These are phyloP conservation scores for Okapia johnstoni DNA, from an alignment of 2,113 vertebrate species.

Conservation along the genomic window DNA sequence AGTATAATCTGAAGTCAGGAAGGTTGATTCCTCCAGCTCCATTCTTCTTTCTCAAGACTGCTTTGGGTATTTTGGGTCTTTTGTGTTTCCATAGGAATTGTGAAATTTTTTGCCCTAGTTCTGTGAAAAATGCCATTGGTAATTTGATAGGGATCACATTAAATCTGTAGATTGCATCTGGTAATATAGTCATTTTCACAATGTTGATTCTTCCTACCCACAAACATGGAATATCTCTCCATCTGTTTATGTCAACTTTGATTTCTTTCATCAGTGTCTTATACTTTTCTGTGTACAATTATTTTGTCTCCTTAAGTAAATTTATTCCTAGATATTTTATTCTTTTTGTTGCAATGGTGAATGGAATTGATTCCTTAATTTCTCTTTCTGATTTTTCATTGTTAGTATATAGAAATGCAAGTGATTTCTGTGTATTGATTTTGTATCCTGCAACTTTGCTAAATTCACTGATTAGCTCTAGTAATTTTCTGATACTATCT, in stretches of 20 bases:
- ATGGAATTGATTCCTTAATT: background rate
- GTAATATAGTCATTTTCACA: background rate
- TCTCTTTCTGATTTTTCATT: background rate
- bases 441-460: background rate
- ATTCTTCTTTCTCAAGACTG: background rate
- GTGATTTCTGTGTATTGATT: background rate
- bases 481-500: background rate
- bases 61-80: background rate
- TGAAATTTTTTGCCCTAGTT: background rate
- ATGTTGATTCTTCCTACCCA: background rate
- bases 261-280: background rate
- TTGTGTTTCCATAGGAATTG: background rate
- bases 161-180: background rate
- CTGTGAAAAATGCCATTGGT: background rate
- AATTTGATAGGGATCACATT: background rate
- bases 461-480: background rate
- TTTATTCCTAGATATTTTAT: background rate
- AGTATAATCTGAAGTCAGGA: background rate
- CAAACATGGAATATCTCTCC: background rate
- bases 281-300: background rate
- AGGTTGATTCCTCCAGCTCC: background rate
- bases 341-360: background rate
- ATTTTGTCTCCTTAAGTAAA: background rate
- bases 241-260: background rate
- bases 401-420: background rate